phyloP scores from a whole-genome alignment of 1,140 invertebrate species.

The Pissodes strobi region DNA sequence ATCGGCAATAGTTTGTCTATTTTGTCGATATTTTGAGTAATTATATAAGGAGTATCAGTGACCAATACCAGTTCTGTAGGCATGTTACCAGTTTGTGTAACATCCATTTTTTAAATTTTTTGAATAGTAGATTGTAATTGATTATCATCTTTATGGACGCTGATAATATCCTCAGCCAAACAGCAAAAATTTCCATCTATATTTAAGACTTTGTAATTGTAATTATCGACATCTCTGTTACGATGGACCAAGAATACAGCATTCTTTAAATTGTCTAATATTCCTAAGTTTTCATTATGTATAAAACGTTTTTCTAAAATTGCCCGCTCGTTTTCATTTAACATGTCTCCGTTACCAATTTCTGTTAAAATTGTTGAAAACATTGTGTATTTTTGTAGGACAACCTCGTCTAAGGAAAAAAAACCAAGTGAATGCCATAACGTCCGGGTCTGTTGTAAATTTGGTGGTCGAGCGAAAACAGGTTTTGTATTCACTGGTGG shows the following conservation, averaged over 20 bases:
- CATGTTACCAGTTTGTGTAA: too few relatives aligned
- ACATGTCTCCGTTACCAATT: neutral
- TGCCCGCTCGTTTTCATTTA: neutral
- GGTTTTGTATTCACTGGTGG: too few relatives aligned
- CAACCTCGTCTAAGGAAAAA: neutral
- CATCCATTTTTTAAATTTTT: too few relatives aligned
- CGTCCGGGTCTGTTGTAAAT: neutral
- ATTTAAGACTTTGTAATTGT: too few relatives aligned
- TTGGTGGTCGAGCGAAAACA: neutral
- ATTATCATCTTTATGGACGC: too few relatives aligned
- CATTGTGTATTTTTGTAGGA: neutral
- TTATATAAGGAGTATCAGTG: too few relatives aligned
- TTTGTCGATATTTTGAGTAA: too few relatives aligned
- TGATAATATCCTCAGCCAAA: neutral
- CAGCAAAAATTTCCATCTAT: too few relatives aligned
- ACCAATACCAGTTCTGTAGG: too few relatives aligned
- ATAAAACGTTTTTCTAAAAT: neutral
- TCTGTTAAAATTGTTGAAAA: neutral
- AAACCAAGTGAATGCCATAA: neutral
- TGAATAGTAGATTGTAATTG: too few relatives aligned
- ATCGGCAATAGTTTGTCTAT: too few relatives aligned
- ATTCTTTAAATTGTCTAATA: neutral
- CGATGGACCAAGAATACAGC: neutral
- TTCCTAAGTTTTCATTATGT: neutral
- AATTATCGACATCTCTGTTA: too few relatives aligned